Base-by-base conservation (phyloP, 2,113 vertebrate genomes). In the Bothrops jararaca region DNA sequence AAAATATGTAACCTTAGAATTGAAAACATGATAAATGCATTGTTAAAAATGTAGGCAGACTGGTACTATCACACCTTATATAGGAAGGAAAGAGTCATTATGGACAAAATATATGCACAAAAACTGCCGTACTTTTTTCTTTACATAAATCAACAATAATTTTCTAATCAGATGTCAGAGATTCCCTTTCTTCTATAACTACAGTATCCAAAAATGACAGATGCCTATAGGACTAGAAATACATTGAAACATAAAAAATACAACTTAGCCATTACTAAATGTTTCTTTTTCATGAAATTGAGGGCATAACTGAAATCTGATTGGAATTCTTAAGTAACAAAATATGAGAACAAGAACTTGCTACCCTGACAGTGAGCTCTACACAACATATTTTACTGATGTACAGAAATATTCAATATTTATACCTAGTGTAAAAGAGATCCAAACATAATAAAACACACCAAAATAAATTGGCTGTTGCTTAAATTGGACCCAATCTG, bases 131-230 rank as follows among this genome's bases (percentile, higher is more conserved):
- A 23, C 2, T 20, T 15, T 2, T 9, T 15, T 1, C 4, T 50
- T 50, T 52, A 50, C 8, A 26, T 52, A 52, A 94, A 93, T 94
- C 94, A 96, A 91, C 95, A 94, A 96, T 96, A 94, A 92, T 95
- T 92, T 94, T 93, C 94, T 96, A 95, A 95, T 95, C 95, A 60
- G 26, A 92, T 29, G 85, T 90, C 86, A 92, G 91, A 90, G 91
- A 54, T 91, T 93, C 92, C 89, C 89, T 96, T 93, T 92, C 95
- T 95, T 95, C 93, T 94, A 42, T 91, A 93, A 90, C 94, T 89
- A 88, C 94, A 94, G 93, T 92, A 95, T 94, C 91, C 92, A 94
- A 87, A 97, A 96, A 94, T 94, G 89, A 88, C 69, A 92, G 42
- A 0, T 39, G 74, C 92, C 93, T 91, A 45, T 92, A 93, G 93